These are phyloP conservation scores for Brachyhypopomus occidentalis DNA, from an alignment of 2,113 vertebrate genomes.

Conservation along the genomic window DNA sequence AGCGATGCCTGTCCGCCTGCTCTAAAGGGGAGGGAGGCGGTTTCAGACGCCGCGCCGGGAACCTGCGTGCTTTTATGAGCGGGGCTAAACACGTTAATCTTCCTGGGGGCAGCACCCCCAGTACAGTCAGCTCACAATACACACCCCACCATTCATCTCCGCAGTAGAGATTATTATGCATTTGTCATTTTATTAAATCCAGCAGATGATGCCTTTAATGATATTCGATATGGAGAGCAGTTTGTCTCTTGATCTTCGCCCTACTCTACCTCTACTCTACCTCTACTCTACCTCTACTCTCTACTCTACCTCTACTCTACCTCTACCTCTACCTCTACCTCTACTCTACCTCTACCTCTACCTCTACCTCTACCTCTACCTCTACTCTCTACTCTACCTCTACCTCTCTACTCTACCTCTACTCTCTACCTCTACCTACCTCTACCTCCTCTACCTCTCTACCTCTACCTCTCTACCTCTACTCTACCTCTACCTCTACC, in stretches of 20 bases:
- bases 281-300: too few species aligned
- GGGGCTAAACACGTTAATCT: conserved; percentile 47
- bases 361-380: too few species aligned
- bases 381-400: too few species aligned
- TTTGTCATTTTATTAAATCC: conserved; percentile 48
- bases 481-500: too few species aligned
- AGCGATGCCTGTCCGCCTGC: conserved; percentile 48
- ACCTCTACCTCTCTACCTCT: too few species aligned
- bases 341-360: too few species aligned
- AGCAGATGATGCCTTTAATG: conserved; percentile 41
- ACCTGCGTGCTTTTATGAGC: conserved; percentile 48
- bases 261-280: too few species aligned
- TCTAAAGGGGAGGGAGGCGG: conserved; percentile 35
- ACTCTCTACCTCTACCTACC: too few species aligned
- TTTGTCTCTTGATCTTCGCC: conserved; percentile 23
- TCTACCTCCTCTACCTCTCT: too few species aligned
- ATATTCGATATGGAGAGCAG: conserved; percentile 20
- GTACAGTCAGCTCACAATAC: conserved; percentile 19
- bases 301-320: too few species aligned
- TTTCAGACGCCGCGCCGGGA: conserved; percentile 25
- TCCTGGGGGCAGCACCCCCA: background rate
- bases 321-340: too few species aligned
- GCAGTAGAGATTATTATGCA: conserved; percentile 46
- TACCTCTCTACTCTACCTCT: too few species aligned
- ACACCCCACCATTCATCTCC: conserved; percentile 13